Evolutionary conservation across 2,888 invertebrate genomes (phyloP), one percentile per base, ranked within the genome.

Genomic region (Clepsis dumicolana): DNA sequence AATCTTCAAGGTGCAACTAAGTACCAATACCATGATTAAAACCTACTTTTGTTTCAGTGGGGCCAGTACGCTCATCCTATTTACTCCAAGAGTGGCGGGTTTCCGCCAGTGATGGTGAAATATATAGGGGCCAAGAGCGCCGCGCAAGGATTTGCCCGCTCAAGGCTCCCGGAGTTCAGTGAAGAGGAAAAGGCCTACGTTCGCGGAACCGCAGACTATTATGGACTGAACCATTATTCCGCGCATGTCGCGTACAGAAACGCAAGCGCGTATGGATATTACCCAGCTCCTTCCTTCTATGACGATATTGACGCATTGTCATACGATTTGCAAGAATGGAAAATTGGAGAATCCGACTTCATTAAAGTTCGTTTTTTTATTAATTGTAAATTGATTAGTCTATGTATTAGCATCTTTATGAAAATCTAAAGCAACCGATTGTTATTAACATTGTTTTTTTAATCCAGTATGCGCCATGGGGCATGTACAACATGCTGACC

Each of bases 141-240:
- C 50, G 75, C 74, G 8, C 93, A 94, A 81, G 93, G 93, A 0
- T 90, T 84, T 70, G 72, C 78, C 0, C 73, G 83, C 64, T 91
- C 94, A 0, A 80, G 94, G 35, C 77, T 94, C 25, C 91, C 91
- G 1, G 78, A 78, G 53, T 91, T 94, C 68, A 87, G 90, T 0
- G 72, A 77, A 1, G 85, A 88, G 65, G 93, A 94, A 83, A 74
- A 84, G 0, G 74, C 78, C 4, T 83, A 81, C 65, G 74, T 88
- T n/a, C 77, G 73, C 25, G 86, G 86, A 18, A 80, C 80, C 0
- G 78, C 83, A 0, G 87, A 88, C 57, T 77, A 80, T 60, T 83
- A 85, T 21, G 84, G 96, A 4, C 81, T 96, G 18, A 96, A 96
- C 77, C 94, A 95, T 67, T 97, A 97, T 81, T 94, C 94, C 0